Conservation (phyloP, 2,797 vertebrate species). For the Gadopsis bispinosus region DNA sequence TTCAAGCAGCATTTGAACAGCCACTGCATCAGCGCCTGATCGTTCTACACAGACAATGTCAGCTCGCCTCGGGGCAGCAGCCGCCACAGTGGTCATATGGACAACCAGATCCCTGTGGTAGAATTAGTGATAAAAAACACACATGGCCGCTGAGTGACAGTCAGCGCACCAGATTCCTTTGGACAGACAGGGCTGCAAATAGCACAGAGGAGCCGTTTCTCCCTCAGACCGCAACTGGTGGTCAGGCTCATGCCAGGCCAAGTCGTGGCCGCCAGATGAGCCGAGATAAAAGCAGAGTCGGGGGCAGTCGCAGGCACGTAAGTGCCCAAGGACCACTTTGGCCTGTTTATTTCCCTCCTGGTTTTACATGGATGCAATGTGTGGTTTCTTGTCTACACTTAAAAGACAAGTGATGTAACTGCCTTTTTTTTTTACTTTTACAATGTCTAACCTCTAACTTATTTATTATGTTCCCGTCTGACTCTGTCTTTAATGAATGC, state of each 20-base stretch:
- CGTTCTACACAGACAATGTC: constrained; percentile 85
- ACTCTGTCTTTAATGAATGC: constrained; percentile 24
- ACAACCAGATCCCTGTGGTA: constrained; percentile 84
- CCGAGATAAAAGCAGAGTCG: constrained; percentile 69
- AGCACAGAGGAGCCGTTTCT: constrained; percentile 80
- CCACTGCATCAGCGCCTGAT: constrained; percentile 84
- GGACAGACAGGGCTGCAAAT: constrained; percentile 86
- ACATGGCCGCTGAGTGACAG: constrained; percentile 83
- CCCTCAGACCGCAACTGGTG: constrained; percentile 81
- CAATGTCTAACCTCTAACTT: constrained; percentile 35
- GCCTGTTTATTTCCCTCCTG: constrained; percentile 53
- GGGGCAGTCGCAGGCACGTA: constrained; percentile 60
- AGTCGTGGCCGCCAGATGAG: constrained; percentile 77
- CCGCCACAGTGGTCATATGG: constrained; percentile 86
- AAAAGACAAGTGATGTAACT: constrained; percentile 33
- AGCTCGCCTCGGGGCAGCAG: constrained; percentile 85
- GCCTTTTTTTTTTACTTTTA: constrained; percentile 15
- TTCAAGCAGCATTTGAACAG: constrained; percentile 86
- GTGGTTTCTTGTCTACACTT: constrained; percentile 28
- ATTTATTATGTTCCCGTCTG: not conserved
- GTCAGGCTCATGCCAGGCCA: constrained; percentile 80
- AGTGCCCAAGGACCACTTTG: constrained; percentile 53
- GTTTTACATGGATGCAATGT: constrained; percentile 27
- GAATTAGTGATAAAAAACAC: constrained; percentile 83
- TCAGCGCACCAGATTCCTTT: constrained; percentile 84